Conservation (phyloP, 1,140 invertebrate genomes). For the Neodiprion pinetum region DNA sequence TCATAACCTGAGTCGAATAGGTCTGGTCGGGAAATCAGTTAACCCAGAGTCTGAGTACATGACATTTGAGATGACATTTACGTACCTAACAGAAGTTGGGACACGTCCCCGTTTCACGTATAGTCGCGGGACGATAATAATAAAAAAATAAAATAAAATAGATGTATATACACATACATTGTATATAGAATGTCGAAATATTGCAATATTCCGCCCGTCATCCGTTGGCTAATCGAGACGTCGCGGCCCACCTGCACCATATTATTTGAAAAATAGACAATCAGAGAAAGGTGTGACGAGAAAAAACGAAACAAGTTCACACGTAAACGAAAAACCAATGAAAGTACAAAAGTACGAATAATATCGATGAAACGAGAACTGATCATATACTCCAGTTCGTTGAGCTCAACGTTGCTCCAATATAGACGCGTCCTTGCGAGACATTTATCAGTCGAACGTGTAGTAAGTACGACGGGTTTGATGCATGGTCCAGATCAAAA, state of each 20-base stretch:
- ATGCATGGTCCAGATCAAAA: conserved; percentile 46
- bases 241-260: no score
- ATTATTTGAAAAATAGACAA: background rate
- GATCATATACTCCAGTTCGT: no score
- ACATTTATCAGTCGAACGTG: conserved; percentile 32
- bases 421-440: background rate
- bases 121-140: no score
- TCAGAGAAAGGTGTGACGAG: background rate
- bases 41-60: background rate
- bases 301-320: background rate
- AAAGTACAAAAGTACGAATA: background rate
- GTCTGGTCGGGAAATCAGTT: background rate
- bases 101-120: no score
- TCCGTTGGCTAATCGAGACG: no score
- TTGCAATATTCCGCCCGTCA: no score
- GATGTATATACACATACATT: no score
- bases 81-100: background rate
- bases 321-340: background rate
- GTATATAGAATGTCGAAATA: no score
- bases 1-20: background rate
- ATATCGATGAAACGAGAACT: background rate
- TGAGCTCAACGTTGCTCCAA: no score
- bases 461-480: conserved; percentile 57
- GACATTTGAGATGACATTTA: background rate
- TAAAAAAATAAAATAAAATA: no score